These are phyloP conservation scores for Mercenaria mercenaria DNA, from an alignment of 1,140 invertebrate genomes.

Conservation along the genomic window DNA sequence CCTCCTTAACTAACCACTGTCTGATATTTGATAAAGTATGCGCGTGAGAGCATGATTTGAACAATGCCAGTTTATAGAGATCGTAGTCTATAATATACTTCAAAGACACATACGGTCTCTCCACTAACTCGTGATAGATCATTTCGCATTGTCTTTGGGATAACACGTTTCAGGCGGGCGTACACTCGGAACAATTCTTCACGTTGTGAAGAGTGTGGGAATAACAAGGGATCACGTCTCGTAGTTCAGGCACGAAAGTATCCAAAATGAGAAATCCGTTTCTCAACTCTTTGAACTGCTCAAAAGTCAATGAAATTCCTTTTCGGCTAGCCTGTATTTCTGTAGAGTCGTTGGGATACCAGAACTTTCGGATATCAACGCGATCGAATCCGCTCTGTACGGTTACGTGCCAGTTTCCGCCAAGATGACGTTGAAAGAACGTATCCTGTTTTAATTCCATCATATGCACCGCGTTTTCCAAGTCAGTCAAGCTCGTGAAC, in stretches of 20 bases:
- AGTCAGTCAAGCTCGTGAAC: neutral
- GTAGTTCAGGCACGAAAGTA: neutral
- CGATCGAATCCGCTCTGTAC: conserved; percentile 3
- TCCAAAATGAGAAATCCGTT: neutral
- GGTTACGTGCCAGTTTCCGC: conserved; percentile 1
- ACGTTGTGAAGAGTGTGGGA: neutral
- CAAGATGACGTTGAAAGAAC: conserved; percentile 4
- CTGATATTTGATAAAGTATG: too few species aligned
- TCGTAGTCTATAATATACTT: too few species aligned
- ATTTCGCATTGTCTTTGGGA: too few species aligned
- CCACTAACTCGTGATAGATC: too few species aligned
- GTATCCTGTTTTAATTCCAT: conserved; percentile 1
- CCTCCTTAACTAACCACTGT: too few species aligned
- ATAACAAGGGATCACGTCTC: too few species aligned
- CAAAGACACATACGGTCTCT: too few species aligned
- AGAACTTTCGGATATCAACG: conserved; percentile 12
- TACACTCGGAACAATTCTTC: neutral
- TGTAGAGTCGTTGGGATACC: conserved; percentile 3
- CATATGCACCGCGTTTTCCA: too few species aligned
- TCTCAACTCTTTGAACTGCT: too few species aligned
- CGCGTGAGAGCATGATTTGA: too few species aligned
- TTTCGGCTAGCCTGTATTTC: conserved; percentile 8
- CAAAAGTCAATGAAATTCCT: neutral
- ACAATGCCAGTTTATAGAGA: too few species aligned
- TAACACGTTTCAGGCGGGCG: too few species aligned